Conservation (phyloP, 2,888 invertebrate species). For the Lepidocyrtoides sp. region DNA sequence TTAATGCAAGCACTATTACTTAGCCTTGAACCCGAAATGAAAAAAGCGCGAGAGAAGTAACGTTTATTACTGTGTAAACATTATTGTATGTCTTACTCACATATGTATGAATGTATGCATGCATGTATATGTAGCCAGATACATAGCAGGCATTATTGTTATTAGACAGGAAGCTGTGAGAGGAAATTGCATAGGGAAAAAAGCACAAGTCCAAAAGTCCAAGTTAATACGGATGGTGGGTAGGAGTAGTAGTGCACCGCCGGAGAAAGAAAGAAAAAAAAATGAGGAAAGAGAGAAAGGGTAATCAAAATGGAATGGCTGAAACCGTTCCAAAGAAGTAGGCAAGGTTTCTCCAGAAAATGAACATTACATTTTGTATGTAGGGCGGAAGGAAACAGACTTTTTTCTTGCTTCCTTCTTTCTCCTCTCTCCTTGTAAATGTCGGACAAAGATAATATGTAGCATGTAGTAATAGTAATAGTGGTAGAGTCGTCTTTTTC, state of each 20-base stretch:
- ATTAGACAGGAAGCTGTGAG: slow-evolving; percentile 65
- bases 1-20: slow-evolving; percentile 19
- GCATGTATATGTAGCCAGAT: background rate
- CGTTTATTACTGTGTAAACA: slow-evolving; percentile 21
- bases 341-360: slow-evolving; percentile 38
- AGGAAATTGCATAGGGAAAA: slow-evolving; percentile 72
- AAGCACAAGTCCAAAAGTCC: slow-evolving; percentile 63
- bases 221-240: slow-evolving; percentile 34
- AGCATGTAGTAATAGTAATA: slow-evolving; percentile 20
- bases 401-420: slow-evolving; percentile 63
- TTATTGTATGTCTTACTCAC: background rate
- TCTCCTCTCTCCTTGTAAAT: slow-evolving; percentile 58
- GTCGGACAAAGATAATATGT: slow-evolving; percentile 65
- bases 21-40: slow-evolving; percentile 51
- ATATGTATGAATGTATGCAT: background rate
- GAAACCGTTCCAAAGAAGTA: slow-evolving; percentile 5
- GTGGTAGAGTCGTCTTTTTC: slow-evolving; percentile 62
- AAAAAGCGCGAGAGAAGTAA: slow-evolving; percentile 4
- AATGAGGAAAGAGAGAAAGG: slow-evolving; percentile 16
- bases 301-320: slow-evolving; percentile 54
- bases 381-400: slow-evolving; percentile 63
- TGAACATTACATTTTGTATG: slow-evolving; percentile 54
- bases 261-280: slow-evolving; percentile 18
- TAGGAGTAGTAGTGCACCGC: background rate
- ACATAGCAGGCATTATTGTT: slow-evolving; percentile 23